Percentiles rank a stretch among this genome's conserved stretches.
Conservation (phyloP, 2,888 invertebrate species). For the Micropterix aruncella region DNA sequence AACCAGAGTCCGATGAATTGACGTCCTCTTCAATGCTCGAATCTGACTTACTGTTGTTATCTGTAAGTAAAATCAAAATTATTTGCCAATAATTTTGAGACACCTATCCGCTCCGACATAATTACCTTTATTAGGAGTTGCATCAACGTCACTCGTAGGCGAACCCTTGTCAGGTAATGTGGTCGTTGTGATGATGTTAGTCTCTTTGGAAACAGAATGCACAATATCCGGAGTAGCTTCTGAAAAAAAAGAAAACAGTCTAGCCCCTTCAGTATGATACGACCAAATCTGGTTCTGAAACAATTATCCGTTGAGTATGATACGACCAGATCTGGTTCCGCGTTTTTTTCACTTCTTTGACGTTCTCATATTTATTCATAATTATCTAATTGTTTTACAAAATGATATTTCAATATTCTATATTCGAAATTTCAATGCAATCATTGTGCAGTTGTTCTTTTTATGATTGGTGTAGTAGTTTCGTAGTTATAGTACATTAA, state of each 20-base stretch:
- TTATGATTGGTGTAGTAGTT: too few relatives aligned
- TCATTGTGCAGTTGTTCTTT: too few relatives aligned
- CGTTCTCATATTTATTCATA: too few relatives aligned
- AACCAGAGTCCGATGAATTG: conserved; percentile 48
- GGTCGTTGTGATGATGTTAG: neutral
- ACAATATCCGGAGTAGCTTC: neutral
- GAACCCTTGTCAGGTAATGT: conserved; percentile 23
- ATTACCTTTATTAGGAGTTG: conserved; percentile 26
- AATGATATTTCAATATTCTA: too few relatives aligned
- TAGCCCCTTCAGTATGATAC: too few relatives aligned
- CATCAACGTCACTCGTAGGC: conserved; percentile 37
- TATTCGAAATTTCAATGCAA: too few relatives aligned
- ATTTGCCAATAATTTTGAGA: neutral
- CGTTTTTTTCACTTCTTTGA: too few relatives aligned
- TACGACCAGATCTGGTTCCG: too few relatives aligned
- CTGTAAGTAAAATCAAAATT: neutral
- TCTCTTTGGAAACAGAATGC: neutral
- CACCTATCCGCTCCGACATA: neutral
- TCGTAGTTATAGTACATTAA: too few relatives aligned
- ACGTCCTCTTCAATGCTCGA: conserved; percentile 47
- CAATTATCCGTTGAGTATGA: too few relatives aligned
- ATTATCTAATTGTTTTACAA: too few relatives aligned
- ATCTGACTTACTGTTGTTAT: conserved; percentile 45
- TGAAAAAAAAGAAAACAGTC: neutral
- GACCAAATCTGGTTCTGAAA: too few relatives aligned